These are phyloP conservation scores for Ypsolopha sequella DNA, from an alignment of 2,888 invertebrate species.

Conservation along the genomic window DNA sequence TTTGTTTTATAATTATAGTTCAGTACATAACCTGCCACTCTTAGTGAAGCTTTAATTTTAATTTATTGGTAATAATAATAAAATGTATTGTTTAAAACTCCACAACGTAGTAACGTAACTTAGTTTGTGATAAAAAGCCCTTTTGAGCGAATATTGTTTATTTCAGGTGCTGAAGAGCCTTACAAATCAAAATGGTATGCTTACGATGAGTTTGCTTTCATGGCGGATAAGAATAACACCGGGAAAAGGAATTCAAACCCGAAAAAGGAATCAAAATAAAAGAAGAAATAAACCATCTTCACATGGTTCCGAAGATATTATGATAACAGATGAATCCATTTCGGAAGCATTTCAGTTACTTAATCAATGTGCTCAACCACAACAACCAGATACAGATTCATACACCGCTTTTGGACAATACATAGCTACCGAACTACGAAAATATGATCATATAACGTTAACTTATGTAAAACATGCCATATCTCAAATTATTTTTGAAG, in stretches of 20 bases:
- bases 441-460: background rate
- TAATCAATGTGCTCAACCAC: background rate
- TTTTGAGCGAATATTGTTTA: too few species aligned
- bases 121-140: conserved; percentile 5
- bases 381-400: background rate
- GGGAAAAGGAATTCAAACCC: background rate
- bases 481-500: background rate
- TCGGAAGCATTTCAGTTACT: background rate
- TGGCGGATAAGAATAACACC: conserved; percentile 1
- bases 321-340: background rate
- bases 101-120: conserved; percentile 9
- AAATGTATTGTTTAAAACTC: conserved; percentile 10
- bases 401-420: too few species aligned
- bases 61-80: conserved; percentile 9
- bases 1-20: conserved; percentile 8
- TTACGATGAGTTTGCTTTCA: conserved; percentile 3
- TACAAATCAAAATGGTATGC: conserved; percentile 6
- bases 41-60: conserved; percentile 9
- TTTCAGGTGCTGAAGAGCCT: conserved; percentile 2
- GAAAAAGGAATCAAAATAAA: background rate
- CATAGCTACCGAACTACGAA: too few species aligned
- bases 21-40: conserved; percentile 8
- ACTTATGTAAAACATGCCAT: background rate
- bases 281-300: background rate
- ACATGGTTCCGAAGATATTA: background rate